Conservation (phyloP, 2,888 invertebrate genomes). For the Caenorhabditis sp. region DNA sequence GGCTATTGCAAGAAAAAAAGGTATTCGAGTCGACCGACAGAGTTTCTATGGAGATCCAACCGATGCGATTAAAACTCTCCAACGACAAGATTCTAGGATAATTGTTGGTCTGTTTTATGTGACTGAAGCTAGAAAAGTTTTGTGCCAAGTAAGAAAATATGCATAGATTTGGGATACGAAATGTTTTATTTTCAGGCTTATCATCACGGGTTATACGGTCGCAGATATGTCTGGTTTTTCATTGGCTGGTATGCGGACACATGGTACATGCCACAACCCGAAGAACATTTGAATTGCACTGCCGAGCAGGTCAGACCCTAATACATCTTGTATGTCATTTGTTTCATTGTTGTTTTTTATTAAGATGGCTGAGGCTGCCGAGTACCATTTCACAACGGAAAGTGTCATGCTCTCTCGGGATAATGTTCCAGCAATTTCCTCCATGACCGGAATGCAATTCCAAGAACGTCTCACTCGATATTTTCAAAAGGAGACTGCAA, state of each 20-base stretch:
- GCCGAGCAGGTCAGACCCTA: slow-evolving; percentile 86
- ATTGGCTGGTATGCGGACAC: slow-evolving; percentile 99
- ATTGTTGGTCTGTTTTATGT: slow-evolving; percentile 99
- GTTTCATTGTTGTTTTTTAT: too few species aligned
- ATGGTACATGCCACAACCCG: slow-evolving; percentile 92
- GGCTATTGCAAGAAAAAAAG: slow-evolving; percentile 92
- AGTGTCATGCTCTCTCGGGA: slow-evolving; percentile 99
- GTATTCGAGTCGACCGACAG: slow-evolving; percentile 96
- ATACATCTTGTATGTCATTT: not conserved
- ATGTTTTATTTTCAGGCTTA: slow-evolving; percentile 85
- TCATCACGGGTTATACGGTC: slow-evolving; percentile 94
- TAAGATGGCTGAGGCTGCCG: slow-evolving; percentile 96
- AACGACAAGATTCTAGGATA: slow-evolving; percentile 95
- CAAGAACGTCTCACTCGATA: slow-evolving; percentile 90
- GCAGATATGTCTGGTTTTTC: slow-evolving; percentile 98
- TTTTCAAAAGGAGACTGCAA: slow-evolving; percentile 91
- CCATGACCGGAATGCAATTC: slow-evolving; percentile 87
- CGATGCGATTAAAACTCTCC: slow-evolving; percentile 93
- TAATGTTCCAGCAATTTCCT: slow-evolving; percentile 91
- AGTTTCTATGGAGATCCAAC: slow-evolving; percentile 97
- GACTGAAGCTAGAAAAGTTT: slow-evolving; percentile 94
- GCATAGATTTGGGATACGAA: too few species aligned
- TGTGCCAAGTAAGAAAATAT: slow-evolving; percentile 89
- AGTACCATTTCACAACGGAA: slow-evolving; percentile 98
- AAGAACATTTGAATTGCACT: slow-evolving; percentile 93